A percentile compares a stretch with the other conserved stretches of the same genome.
phyloP scores from a whole-genome alignment of 2,888 invertebrate species.

The Leptinotarsa haldemani region DNA sequence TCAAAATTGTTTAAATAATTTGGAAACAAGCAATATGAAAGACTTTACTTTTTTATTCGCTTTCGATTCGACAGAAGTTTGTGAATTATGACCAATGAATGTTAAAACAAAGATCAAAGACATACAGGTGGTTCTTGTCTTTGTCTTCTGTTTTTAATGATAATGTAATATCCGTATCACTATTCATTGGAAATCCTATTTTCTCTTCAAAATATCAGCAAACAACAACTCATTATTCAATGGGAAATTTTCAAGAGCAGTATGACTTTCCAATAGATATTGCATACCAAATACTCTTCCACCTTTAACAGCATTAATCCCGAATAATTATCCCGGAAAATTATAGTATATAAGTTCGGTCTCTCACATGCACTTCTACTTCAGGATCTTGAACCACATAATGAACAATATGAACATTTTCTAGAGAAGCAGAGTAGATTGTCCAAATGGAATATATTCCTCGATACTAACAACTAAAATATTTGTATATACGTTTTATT shows the following conservation, averaged over 20 bases:
- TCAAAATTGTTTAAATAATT: background rate
- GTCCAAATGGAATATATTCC: no score
- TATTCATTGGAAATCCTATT: background rate
- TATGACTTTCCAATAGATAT: background rate
- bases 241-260: background rate
- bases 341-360: conserved; percentile 6
- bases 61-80: conserved; percentile 23
- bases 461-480: no score
- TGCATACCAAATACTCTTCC: background rate
- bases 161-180: conserved; percentile 5
- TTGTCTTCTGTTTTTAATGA: conserved; percentile 41
- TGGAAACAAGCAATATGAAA: conserved; percentile 12
- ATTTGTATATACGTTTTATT: no score
- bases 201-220: background rate
- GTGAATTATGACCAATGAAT: conserved; percentile 22
- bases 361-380: conserved; percentile 28
- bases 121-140: conserved; percentile 48
- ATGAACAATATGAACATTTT: no score
- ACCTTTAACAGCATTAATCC: background rate
- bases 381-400: background rate
- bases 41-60: conserved; percentile 15
- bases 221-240: background rate
- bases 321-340: conserved; percentile 20
- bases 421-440: background rate
- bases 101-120: conserved; percentile 42